phyloP scores from a whole-genome alignment of 2,113 vertebrate species.

The Menura novaehollandiae region DNA sequence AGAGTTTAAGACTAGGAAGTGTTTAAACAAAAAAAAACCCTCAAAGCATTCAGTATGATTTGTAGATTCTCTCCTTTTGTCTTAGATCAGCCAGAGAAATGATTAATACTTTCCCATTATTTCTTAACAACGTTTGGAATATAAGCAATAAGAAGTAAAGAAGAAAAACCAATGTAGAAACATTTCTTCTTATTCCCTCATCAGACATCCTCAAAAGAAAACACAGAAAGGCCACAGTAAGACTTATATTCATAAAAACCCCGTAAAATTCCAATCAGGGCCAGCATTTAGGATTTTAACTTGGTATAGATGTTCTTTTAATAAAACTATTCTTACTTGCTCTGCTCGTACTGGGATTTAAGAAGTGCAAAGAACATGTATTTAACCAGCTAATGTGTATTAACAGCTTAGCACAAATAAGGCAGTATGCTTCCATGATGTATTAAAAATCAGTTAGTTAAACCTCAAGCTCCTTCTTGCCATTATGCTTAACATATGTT shows the following conservation, averaged over 20 bases:
- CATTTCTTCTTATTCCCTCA: background rate
- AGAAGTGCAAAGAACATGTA: background rate
- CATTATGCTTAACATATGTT: background rate
- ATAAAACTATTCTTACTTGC: background rate
- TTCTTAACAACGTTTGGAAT: background rate
- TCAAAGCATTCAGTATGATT: background rate
- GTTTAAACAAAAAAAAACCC: background rate
- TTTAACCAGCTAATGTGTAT: background rate
- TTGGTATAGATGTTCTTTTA: background rate
- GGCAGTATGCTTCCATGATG: background rate
- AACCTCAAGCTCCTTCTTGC: background rate
- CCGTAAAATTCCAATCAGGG: background rate
- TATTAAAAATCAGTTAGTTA: background rate
- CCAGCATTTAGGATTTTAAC: background rate
- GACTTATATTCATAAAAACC: background rate
- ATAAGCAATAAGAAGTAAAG: background rate
- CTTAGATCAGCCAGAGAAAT: background rate
- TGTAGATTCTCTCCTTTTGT: background rate
- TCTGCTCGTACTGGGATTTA: background rate
- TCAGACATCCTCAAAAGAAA: background rate
- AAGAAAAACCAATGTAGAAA: background rate
- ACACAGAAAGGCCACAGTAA: background rate
- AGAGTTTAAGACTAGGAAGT: background rate
- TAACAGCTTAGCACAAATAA: slow-evolving; percentile 24
- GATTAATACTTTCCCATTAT: slow-evolving; percentile 10